Evolutionary conservation across 2,113 vertebrate species (phyloP).

Genomic region (Chaetodon auriga): DNA sequence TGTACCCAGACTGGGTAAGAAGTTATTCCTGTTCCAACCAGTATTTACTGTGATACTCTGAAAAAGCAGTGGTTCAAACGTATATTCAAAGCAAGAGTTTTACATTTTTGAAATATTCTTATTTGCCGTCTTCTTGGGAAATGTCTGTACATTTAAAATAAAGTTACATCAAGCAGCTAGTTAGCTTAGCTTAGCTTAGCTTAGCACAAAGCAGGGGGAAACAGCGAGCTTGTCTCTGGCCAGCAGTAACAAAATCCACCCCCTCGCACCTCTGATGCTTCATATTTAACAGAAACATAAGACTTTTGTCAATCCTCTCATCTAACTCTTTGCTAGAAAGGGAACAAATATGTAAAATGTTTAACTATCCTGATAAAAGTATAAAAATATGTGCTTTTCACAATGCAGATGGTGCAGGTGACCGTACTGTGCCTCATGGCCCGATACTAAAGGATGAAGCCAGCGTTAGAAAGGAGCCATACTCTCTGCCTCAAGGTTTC

Average conservation of each 20-base stretch:
- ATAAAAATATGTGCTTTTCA: background rate
- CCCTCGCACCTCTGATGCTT: background rate
- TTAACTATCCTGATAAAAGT: background rate
- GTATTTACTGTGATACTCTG: background rate
- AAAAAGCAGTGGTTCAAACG: background rate
- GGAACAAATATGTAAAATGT: too few species aligned
- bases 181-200: conserved; percentile 5
- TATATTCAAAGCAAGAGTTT: background rate
- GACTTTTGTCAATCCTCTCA: too few species aligned
- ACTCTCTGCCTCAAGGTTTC: conserved; percentile 93
- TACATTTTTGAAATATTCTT: background rate
- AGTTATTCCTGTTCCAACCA: background rate
- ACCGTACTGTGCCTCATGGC: conserved; percentile 87
- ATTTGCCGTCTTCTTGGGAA: background rate
- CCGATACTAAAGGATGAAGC: conserved; percentile 88
- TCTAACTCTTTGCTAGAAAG: too few species aligned
- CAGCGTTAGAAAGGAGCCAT: conserved; percentile 90
- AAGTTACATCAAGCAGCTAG: background rate
- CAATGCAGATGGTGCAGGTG: conserved; percentile 80
- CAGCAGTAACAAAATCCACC: background rate
- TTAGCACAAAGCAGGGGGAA: background rate
- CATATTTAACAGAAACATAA: too few species aligned
- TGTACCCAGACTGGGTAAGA: conserved; percentile 92
- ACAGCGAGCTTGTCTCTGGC: background rate
- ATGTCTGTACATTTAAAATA: background rate